Conservation (phyloP, 2,113 vertebrate species). For the Accipiter cooperii region DNA sequence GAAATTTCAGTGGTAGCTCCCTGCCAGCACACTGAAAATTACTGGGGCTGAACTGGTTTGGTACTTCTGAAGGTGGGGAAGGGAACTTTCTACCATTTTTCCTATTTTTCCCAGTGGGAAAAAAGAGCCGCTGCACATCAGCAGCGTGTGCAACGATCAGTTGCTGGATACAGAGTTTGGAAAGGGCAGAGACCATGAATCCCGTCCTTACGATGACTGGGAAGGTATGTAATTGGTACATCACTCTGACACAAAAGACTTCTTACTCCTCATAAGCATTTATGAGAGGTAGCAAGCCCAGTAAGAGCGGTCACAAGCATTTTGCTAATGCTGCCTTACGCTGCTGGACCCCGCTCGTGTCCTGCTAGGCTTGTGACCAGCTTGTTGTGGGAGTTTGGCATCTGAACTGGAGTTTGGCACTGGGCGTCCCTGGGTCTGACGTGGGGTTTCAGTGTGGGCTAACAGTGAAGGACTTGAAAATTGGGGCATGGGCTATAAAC, state of each 20-base stretch:
- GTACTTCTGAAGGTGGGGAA: neutral
- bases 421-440: fast-evolving
- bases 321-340: neutral
- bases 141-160: neutral
- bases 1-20: neutral
- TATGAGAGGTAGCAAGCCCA: neutral
- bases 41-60: neutral
- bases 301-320: neutral
- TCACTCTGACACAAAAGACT: neutral
- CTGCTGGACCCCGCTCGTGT: neutral
- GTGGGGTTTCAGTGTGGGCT: fast-evolving
- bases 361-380: neutral
- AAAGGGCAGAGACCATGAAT: neutral
- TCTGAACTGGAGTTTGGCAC: neutral
- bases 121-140: neutral
- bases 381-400: neutral
- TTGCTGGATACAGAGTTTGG: neutral
- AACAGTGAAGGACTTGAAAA: neutral
- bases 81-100: neutral
- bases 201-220: neutral
- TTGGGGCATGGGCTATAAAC: neutral
- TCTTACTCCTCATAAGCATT: neutral
- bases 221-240: neutral
- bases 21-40: neutral
- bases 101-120: neutral